Base-by-base conservation (phyloP, 1,140 invertebrate genomes). In the Dysdera silvatica region DNA sequence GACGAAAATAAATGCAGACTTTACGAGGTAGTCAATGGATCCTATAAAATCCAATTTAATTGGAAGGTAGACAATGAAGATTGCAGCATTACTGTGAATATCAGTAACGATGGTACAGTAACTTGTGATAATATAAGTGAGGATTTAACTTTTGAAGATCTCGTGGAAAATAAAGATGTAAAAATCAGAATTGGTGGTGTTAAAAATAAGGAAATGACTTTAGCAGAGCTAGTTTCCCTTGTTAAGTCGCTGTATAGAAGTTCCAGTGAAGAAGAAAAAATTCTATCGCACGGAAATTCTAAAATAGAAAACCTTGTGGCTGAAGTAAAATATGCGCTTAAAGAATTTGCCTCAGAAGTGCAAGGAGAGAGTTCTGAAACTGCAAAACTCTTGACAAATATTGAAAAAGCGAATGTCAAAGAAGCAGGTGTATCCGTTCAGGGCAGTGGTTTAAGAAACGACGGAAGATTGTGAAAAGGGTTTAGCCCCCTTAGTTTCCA, bases 331-430 rank as follows among this genome's bases (percentile, higher is more conserved):
- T n/a, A n/a, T n/a, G n/a, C 51, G 8, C 10, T 16, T 23, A n/a
- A 37, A 37, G n/a, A 37, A 37, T 0, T 31, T 53, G 33, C 31
- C 51, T 24, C 7, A 35, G 51, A 31, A 53, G 37, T 33, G 18
- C 51, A 24, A 35, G 31, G 37, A 24, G 37, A 53, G 24, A 53
- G 51, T 53, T 53, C n/a, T 53, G 31, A 53, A 53, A 35, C 26
- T 35, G 32, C 20, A 53, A n/a, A n/a, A n/a, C 51, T 53, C 33
- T 35, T 53, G 32, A 33, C 35, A n/a, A 37, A n/a, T 37, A 8
- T n/a, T 8, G n/a, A n/a, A 37, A 37, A 37, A 10, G 35, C 8
- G 35, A 37, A 8, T n/a, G 35, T 10, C 8, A 37, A 10, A 10
- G 35, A n/a, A 37, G 8, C n/a, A 8, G 8, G 8, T 8, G 28